phyloP scores from a whole-genome alignment of 2,797 vertebrate species.

The Lagorchestes hirsutus region DNA sequence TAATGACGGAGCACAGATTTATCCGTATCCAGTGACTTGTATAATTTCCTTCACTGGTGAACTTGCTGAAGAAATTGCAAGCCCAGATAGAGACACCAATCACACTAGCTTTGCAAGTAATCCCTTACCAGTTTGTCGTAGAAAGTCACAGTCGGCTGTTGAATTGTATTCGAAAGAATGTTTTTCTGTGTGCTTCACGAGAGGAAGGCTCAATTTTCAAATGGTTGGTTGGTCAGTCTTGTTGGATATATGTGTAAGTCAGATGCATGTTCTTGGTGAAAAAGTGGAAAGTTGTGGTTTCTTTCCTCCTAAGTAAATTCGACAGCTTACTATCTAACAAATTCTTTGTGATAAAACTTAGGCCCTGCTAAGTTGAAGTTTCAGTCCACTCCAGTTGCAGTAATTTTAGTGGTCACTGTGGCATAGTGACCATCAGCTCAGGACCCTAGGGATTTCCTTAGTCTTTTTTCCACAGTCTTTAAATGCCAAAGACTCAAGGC shows the following conservation, averaged over 20 bases:
- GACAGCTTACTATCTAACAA: background rate
- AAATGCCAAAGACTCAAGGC: background rate
- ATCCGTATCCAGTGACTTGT: background rate
- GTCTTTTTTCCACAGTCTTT: background rate
- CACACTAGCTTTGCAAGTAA: background rate
- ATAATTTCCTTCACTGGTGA: background rate
- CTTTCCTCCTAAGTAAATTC: background rate
- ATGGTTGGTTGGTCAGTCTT: background rate
- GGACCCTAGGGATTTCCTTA: background rate
- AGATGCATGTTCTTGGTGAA: background rate
- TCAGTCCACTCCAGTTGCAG: background rate
- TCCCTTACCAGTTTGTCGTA: background rate
- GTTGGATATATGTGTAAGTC: no score
- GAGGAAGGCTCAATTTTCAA: conserved; percentile 2
- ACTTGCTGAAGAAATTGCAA: background rate
- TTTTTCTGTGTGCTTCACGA: background rate
- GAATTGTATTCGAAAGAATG: conserved; percentile 1
- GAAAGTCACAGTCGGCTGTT: conserved; percentile 15
- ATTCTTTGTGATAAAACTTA: background rate
- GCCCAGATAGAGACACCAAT: background rate
- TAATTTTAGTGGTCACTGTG: background rate
- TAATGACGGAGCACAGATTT: background rate
- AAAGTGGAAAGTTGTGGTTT: background rate
- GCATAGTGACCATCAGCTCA: background rate
- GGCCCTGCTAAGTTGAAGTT: background rate